Percentiles rank a stretch among this genome's conserved stretches.
Evolutionary conservation across 2,888 invertebrate genomes (phyloP).

Genomic region (Athalia cordata): DNA sequence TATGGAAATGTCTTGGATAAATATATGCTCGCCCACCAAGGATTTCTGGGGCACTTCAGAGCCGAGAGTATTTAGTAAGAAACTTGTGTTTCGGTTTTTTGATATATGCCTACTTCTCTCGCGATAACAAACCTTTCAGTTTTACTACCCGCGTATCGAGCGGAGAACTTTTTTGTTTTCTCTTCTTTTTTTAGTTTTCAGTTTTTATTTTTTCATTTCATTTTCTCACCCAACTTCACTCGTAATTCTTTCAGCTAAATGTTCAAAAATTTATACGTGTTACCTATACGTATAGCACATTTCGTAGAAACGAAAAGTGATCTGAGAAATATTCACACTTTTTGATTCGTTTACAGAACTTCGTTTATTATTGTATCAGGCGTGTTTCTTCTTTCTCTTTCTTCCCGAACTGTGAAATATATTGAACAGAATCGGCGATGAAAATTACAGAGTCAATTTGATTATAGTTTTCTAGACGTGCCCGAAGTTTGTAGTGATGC

Average conservation of each 20-base stretch:
- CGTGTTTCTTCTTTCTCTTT: too few relatives aligned
- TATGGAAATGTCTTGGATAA: too few relatives aligned
- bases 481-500: too few relatives aligned
- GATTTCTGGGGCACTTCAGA: neutral
- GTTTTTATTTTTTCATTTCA: neutral
- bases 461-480: too few relatives aligned
- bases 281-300: too few relatives aligned
- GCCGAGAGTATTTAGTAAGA: neutral
- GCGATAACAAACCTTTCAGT: conserved; percentile 40
- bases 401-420: conserved; percentile 3
- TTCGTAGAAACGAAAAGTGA: too few relatives aligned
- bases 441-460: too few relatives aligned
- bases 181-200: neutral
- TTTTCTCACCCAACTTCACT: neutral
- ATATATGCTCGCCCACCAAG: neutral
- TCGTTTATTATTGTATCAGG: neutral
- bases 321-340: too few relatives aligned
- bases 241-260: too few relatives aligned
- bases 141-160: conserved; percentile 22
- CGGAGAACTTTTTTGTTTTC: neutral
- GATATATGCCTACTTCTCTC: neutral
- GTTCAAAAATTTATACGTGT: too few relatives aligned
- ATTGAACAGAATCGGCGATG: neutral
- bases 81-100: neutral
- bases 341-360: too few relatives aligned